phyloP scores from a whole-genome alignment of 2,797 vertebrate species.

The Poecilia picta region DNA sequence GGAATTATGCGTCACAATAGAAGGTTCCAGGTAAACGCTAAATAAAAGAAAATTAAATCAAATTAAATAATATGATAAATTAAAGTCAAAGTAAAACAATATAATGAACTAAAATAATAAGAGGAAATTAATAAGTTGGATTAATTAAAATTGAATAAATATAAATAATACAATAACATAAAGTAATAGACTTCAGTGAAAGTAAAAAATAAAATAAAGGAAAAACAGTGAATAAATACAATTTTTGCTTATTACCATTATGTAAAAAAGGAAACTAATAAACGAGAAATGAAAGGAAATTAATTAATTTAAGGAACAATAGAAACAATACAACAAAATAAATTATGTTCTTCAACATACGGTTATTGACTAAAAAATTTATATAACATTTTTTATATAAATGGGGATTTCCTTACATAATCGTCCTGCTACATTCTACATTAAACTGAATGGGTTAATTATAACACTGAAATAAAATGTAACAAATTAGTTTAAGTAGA shows the following conservation, averaged over 20 bases:
- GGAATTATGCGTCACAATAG: rapidly evolving
- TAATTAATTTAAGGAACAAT: background rate
- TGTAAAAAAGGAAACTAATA: no score
- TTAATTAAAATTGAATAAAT: background rate
- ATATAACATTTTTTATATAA: no score
- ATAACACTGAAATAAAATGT: background rate
- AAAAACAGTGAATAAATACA: background rate
- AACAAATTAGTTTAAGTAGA: background rate
- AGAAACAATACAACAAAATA: background rate
- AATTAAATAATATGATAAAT: background rate
- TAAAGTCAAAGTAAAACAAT: background rate
- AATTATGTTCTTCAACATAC: background rate
- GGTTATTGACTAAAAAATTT: no score
- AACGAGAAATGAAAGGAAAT: background rate
- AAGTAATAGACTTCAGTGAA: background rate
- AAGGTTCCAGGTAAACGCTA: slow-evolving; percentile 46
- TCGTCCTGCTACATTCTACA: no score
- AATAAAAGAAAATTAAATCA: background rate
- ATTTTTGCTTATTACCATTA: no score
- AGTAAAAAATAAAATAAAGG: background rate
- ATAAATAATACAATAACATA: background rate
- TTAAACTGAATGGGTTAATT: background rate
- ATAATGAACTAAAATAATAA: background rate
- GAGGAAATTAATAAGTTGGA: background rate
- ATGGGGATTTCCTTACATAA: no score